These are phyloP conservation scores for Zophobas atratus DNA, from an alignment of 1,140 invertebrate genomes.

Conservation along the genomic window DNA sequence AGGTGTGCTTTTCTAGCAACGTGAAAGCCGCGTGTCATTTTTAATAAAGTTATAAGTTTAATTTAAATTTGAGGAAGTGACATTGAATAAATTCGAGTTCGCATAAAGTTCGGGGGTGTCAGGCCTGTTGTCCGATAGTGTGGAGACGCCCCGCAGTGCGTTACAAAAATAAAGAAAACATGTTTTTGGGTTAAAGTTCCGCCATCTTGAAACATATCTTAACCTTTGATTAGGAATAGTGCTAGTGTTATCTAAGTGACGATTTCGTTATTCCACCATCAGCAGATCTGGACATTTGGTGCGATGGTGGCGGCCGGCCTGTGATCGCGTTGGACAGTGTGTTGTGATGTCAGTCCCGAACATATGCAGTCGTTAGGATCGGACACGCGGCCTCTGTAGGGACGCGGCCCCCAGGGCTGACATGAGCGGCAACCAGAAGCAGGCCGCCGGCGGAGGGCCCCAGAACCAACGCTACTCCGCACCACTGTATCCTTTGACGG, in stretches of 20 bases:
- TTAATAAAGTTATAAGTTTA: constrained; percentile 63
- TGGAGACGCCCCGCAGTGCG: constrained; percentile 26
- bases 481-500: constrained; percentile 65
- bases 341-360: constrained; percentile 61
- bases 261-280: constrained; percentile 54
- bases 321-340: constrained; percentile 47
- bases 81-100: constrained; percentile 55
- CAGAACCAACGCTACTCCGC: constrained; percentile 61
- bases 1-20: constrained; percentile 64
- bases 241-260: constrained; percentile 58
- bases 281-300: constrained; percentile 43
- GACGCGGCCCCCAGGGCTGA: constrained; percentile 60
- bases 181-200: constrained; percentile 68
- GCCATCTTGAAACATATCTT: constrained; percentile 67
- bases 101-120: constrained; percentile 29
- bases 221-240: constrained; percentile 67
- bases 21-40: constrained; percentile 70
- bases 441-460: constrained; percentile 63
- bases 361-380: constrained; percentile 64
- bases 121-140: constrained; percentile 31
- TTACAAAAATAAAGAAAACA: constrained; percentile 53
- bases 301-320: constrained; percentile 50
- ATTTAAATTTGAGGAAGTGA: constrained; percentile 59
- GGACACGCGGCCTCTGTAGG: constrained; percentile 64
- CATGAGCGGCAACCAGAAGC: constrained; percentile 67